Evolutionary conservation across 2,797 vertebrate genomes (phyloP).

Genomic region (Peromyscus attwateri): DNA sequence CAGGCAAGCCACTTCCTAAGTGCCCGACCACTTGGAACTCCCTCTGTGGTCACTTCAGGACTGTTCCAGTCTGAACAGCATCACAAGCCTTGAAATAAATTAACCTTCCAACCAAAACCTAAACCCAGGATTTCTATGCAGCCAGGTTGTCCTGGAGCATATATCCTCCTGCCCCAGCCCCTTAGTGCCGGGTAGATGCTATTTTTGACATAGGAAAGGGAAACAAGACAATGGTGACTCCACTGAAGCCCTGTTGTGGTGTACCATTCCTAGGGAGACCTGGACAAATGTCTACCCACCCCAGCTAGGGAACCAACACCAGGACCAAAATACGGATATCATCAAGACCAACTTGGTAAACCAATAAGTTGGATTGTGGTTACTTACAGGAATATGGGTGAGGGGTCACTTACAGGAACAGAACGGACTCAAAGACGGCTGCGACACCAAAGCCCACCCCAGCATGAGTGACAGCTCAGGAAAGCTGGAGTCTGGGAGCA

Average conservation of each 20-base stretch:
- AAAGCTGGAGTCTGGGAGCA: neutral
- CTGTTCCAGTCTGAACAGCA: neutral
- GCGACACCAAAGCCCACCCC: neutral
- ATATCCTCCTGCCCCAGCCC: neutral
- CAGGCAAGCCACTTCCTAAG: neutral
- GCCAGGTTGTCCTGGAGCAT: neutral
- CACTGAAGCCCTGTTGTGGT: too few species aligned
- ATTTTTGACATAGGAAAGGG: neutral
- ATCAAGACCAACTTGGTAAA: neutral
- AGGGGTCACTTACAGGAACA: neutral
- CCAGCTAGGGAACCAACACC: neutral
- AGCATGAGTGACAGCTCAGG: neutral
- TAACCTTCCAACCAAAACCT: neutral
- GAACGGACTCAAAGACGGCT: neutral
- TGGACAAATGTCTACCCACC: neutral
- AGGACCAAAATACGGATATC: neutral
- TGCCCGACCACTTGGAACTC: too few species aligned
- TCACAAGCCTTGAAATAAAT: neutral
- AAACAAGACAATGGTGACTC: too few species aligned
- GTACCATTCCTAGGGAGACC: too few species aligned
- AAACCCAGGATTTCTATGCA: too few species aligned
- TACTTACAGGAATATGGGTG: neutral
- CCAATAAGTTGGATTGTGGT: too few species aligned
- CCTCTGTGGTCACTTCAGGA: neutral
- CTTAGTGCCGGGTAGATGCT: neutral